Conservation (phyloP, 2,797 vertebrate genomes). For the Crenuchus spilurus region DNA sequence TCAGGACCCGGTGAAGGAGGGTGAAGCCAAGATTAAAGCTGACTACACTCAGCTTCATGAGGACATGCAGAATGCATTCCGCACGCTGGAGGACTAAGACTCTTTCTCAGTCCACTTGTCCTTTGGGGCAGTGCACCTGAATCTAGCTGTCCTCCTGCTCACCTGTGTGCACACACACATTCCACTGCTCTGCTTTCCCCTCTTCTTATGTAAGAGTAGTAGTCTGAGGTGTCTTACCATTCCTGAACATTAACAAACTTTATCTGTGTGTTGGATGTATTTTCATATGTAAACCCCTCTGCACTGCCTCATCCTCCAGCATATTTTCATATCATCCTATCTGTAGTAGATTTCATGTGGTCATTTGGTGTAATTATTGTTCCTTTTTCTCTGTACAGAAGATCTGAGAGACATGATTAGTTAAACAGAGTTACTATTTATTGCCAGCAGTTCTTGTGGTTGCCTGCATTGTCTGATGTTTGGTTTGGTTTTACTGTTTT, state of each 20-base stretch:
- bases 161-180: slow-evolving; percentile 65
- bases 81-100: slow-evolving; percentile 85
- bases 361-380: slow-evolving; percentile 76
- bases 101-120: not conserved
- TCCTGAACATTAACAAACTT: slow-evolving; percentile 23
- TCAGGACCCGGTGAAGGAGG: slow-evolving; percentile 95
- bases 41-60: slow-evolving; percentile 92
- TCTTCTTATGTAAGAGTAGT: slow-evolving; percentile 23
- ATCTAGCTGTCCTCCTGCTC: not conserved
- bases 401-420: slow-evolving; percentile 71
- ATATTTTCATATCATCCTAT: slow-evolving; percentile 65
- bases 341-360: slow-evolving; percentile 59
- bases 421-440: slow-evolving; percentile 77
- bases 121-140: slow-evolving; percentile 35
- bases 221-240: slow-evolving; percentile 10
- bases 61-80: slow-evolving; percentile 98
- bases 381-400: slow-evolving; percentile 79
- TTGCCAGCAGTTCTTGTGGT: slow-evolving; percentile 70
- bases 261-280: slow-evolving; percentile 52
- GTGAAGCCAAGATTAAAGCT: slow-evolving; percentile 92
- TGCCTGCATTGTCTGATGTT: slow-evolving; percentile 55
- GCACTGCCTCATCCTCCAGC: slow-evolving; percentile 18
- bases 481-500: slow-evolving; percentile 55
- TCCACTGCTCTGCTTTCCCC: slow-evolving; percentile 65
- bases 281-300: slow-evolving; percentile 11